Base-by-base conservation (phyloP, 2,797 vertebrate species). In the Cryptoprocta ferox region DNA sequence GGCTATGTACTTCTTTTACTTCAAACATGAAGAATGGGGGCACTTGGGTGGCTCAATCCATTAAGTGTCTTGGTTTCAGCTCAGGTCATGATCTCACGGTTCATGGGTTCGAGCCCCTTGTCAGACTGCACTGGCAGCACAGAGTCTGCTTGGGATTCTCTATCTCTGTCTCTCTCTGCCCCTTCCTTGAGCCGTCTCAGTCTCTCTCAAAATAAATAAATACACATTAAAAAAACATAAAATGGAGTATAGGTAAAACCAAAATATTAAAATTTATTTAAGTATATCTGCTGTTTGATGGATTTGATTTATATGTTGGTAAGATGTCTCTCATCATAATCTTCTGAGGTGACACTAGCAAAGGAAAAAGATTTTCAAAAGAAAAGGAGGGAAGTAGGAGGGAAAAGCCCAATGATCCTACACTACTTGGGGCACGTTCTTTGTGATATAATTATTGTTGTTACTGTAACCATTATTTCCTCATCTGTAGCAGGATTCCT, bases 321-420 rank as follows among this genome's bases (percentile, higher is more conserved):
- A 35, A 21, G n/a, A 63, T 48, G 1, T 78, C 95, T 86, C n/a
- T 87, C 80, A 91, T 42, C 26, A 53, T 78, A 61, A 81, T 35
- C 88, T 66, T 82, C 82, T 76, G 35, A 97, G 32, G 32, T 32
- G 30, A 50, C 21, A 35, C 15, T 30, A 79, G 48, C 32, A 71
- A 91, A 66, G 65, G 12, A 39, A 94, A 94, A 92, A 50, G 26
- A 61, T 16, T 83, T 96, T 59, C 24, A 95, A 79, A 83, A 65
- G 42, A 42, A 42, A 42, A 42, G 42, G 6, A 6, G 8, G 79
- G 66, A 59, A 26, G 59, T 5, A 35, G 3, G 42, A 73, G 1
- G 53, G 35, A 75, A 81, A 86, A 39, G 13, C 14, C 30, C 92
- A 82, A 92, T 37, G 39, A 50, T 13, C 26, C 26, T 11, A 21